A percentile compares a stretch with the other conserved stretches of the same genome.
These are phyloP conservation scores for Molorchus minor DNA, from an alignment of 2,888 invertebrate genomes.

Conservation along the genomic window DNA sequence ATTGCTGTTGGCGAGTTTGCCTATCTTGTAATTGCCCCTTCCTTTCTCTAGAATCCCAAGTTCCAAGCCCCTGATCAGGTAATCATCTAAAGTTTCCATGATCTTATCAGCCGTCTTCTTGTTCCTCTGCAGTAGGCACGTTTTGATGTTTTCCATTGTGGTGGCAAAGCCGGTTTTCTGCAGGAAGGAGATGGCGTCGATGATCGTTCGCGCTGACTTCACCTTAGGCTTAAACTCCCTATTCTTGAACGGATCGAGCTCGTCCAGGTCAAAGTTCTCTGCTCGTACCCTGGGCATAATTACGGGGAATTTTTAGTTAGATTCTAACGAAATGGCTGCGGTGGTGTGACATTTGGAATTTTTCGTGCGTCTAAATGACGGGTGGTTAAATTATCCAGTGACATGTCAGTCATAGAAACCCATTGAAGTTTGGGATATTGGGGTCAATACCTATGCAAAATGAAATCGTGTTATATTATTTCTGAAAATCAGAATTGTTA, in stretches of 20 bases:
- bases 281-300: neutral
- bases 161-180: slow-evolving; percentile 32
- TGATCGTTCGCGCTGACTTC: slow-evolving; percentile 28
- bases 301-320: neutral
- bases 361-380: too few species aligned
- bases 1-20: slow-evolving; percentile 12
- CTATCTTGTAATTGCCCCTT: slow-evolving; percentile 29
- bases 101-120: slow-evolving; percentile 21
- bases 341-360: too few species aligned
- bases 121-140: slow-evolving; percentile 29
- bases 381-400: too few species aligned
- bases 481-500: too few species aligned
- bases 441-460: too few species aligned
- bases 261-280: neutral
- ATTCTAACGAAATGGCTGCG: neutral
- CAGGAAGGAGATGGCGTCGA: slow-evolving; percentile 35
- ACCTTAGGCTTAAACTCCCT: slow-evolving; percentile 1
- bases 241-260: too few species aligned
- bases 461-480: too few species aligned
- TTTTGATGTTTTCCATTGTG: slow-evolving; percentile 28
- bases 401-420: too few species aligned
- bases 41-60: slow-evolving; percentile 36
- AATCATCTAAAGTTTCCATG: slow-evolving; percentile 26
- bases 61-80: slow-evolving; percentile 33
- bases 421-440: too few species aligned